Evolutionary conservation across 2,113 vertebrate genomes (phyloP).

Genomic region (Mugil cephalus): DNA sequence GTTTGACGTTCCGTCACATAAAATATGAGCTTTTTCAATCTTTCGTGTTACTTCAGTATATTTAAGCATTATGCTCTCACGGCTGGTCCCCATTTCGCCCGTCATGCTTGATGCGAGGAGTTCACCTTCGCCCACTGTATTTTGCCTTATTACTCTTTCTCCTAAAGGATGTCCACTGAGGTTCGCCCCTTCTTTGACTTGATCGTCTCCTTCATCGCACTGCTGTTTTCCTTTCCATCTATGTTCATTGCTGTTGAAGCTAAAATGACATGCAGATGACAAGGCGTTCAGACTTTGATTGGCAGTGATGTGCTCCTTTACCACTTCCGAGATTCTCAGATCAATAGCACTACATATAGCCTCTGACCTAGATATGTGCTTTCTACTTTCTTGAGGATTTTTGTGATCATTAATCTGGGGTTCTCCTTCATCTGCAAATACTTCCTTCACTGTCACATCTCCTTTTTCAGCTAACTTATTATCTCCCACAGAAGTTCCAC

Average conservation of each 20-base stretch:
- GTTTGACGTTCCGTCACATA: slow-evolving; percentile 4
- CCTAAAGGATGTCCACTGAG: background rate
- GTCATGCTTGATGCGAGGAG: background rate
- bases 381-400: slow-evolving; percentile 37
- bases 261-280: slow-evolving; percentile 25
- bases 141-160: slow-evolving; percentile 5
- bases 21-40: background rate
- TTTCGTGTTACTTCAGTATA: slow-evolving; percentile 13
- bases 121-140: slow-evolving; percentile 12
- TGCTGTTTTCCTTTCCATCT: slow-evolving; percentile 3
- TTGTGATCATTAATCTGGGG: background rate
- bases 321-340: slow-evolving; percentile 82
- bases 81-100: background rate
- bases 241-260: slow-evolving; percentile 17
- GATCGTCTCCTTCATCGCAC: slow-evolving; percentile 24
- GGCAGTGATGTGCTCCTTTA: slow-evolving; percentile 75
- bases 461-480: background rate
- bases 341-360: slow-evolving; percentile 76
- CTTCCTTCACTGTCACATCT: slow-evolving; percentile 23
- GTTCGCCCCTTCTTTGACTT: slow-evolving; percentile 14
- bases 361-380: slow-evolving; percentile 56
- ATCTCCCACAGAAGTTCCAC: slow-evolving; percentile 3
- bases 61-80: background rate
- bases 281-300: slow-evolving; percentile 34
- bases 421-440: background rate